Base-by-base conservation (phyloP, 2,797 vertebrate species). In the Mallotus villosus region DNA sequence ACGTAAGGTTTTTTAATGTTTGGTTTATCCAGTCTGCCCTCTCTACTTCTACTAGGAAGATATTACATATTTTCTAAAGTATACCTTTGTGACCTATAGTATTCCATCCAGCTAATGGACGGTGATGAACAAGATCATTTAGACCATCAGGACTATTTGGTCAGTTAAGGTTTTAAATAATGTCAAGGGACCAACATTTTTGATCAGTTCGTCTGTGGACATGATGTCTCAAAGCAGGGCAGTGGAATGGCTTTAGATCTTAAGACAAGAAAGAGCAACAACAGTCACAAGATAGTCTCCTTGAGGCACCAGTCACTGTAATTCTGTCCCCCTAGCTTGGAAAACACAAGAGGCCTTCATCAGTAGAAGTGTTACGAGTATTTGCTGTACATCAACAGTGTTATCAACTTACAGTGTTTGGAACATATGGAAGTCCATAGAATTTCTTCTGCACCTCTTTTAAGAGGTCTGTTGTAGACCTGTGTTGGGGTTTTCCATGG, bases 361-460 rank as follows among this genome's bases (percentile, higher is more conserved):
- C 9, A 34, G 32, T 8, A 34, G 27, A 29, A 6, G 32, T 34
- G 32, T 34, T 34, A 34, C 7, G 5, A 6, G 32, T 6, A 34
- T 34, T 6, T 6, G 32, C 32, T 34, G 32, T 51, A 34, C 12
- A 6, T 66, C n/a, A n/a, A 24, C 37, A 66, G 21, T 66, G 24
- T 6, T 49, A 25, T n/a, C 1, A 66, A 81, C 86, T 82, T 77
- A 96, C 95, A 4, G 95, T 96, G 75, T 95, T 92, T 49, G 92
- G 91, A 73, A 96, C 87, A 0, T 95, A 94, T 0, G 94, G 93
- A 70, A 96, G 81, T 25, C 94, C 93, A 9, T 96, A 96, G 84
- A 93, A 89, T 63, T 88, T 91, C 76, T 94, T 92, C 77, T 96
- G 95, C 0, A 92, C 91, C 80, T 94, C 94, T 77, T 92, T 91